phyloP scores from a whole-genome alignment of 2,888 invertebrate species.

The Congeria kusceri region DNA sequence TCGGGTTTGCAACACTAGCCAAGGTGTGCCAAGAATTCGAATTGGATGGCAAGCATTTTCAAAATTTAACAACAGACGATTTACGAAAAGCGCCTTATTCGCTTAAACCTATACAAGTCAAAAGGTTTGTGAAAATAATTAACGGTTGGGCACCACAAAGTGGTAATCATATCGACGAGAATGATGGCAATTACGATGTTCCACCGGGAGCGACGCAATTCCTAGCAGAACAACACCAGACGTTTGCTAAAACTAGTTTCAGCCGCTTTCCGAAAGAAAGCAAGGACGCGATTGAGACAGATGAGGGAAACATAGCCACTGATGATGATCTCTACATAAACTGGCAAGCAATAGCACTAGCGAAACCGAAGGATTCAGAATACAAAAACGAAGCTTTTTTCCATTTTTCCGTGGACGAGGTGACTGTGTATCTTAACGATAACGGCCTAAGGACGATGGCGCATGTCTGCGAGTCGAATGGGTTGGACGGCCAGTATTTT shows the following conservation, averaged over 20 bases:
- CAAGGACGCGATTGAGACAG: no score
- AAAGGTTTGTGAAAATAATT: constrained; percentile 53
- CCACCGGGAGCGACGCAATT: background rate
- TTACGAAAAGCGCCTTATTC: constrained; percentile 47
- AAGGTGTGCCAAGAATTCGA: constrained; percentile 49
- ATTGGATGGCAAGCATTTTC: constrained; percentile 59
- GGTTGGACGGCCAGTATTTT: constrained; percentile 59
- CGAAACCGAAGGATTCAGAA: no score
- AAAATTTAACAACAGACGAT: constrained; percentile 42
- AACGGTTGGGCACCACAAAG: background rate
- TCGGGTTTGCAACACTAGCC: constrained; percentile 57
- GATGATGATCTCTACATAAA: no score
- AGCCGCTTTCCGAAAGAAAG: no score
- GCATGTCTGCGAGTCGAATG: constrained; percentile 45
- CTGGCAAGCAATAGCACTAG: no score
- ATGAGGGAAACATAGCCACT: no score
- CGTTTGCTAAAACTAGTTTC: no score
- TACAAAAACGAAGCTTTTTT: constrained; percentile 16
- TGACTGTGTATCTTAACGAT: constrained; percentile 47
- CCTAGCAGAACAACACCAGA: no score
- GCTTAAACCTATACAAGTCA: constrained; percentile 53
- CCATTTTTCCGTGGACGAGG: constrained; percentile 43
- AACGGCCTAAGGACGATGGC: constrained; percentile 58
- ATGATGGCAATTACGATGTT: background rate
- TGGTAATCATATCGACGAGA: background rate